Evolutionary conservation across 2,113 vertebrate genomes (phyloP).

Genomic region (Urocynchramus pylzowi): DNA sequence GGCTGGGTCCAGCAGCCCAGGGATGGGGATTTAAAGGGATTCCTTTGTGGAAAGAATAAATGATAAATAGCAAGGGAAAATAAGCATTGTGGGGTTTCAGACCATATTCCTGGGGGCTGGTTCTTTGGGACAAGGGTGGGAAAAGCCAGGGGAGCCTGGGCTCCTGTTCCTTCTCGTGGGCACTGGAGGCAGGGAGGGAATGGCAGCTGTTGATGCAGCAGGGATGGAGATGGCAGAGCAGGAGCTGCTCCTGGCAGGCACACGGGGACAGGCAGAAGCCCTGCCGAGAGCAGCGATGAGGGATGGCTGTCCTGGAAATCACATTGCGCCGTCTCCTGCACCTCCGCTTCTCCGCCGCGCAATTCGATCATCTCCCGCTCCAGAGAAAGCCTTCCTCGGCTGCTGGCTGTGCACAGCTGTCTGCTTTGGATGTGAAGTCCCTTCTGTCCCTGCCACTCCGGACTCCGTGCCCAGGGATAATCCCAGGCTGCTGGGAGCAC

Average conservation of each 20-base stretch:
- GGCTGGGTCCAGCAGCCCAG: background rate
- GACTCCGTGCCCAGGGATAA: background rate
- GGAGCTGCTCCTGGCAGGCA: background rate
- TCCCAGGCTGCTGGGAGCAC: background rate
- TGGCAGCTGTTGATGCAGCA: background rate
- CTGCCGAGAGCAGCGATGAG: background rate
- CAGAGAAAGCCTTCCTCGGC: background rate
- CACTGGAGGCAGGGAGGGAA: background rate
- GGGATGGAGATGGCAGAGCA: background rate
- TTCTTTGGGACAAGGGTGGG: background rate
- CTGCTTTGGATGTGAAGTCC: background rate
- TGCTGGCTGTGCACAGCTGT: background rate
- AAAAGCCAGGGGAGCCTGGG: background rate
- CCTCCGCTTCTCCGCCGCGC: background rate
- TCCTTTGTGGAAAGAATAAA: background rate
- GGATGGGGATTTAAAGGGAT: background rate
- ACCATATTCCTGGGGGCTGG: background rate
- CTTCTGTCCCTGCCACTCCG: background rate
- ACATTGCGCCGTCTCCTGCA: background rate
- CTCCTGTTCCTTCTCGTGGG: rapidly evolving
- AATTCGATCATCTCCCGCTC: background rate
- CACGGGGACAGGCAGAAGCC: background rate
- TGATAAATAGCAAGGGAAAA: background rate
- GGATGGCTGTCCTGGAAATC: background rate
- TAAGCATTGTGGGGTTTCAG: rapidly evolving